Conservation (phyloP, 2,797 vertebrate species). For the Pipistrellus pipistrellus region DNA sequence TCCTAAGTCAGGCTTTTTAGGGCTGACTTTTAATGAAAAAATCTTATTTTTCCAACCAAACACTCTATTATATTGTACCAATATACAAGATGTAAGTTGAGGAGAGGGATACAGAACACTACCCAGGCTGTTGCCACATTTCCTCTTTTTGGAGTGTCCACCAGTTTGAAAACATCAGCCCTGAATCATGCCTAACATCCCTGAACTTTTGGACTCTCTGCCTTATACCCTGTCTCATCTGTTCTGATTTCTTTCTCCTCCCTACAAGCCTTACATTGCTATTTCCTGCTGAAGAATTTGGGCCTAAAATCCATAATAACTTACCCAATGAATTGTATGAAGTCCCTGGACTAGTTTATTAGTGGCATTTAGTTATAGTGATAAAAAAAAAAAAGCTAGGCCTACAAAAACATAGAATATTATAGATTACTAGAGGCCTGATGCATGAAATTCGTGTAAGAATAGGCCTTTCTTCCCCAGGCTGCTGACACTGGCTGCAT, state of each 20-base stretch:
- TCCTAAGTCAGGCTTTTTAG: slow-evolving; percentile 28
- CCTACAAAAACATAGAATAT: not conserved
- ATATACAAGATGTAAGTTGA: not conserved
- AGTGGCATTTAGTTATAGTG: slow-evolving; percentile 21
- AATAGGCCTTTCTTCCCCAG: too few relatives aligned
- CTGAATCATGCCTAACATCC: not conserved
- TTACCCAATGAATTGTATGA: not conserved
- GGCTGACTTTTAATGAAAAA: slow-evolving; percentile 21
- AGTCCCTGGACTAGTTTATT: not conserved
- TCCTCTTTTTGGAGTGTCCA: not conserved
- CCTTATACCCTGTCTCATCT: not conserved
- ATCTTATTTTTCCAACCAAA: slow-evolving; percentile 24
- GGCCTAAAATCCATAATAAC: not conserved
- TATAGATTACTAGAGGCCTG: not conserved
- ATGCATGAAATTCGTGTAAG: too few relatives aligned
- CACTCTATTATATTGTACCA: not conserved
- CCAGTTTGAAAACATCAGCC: not conserved
- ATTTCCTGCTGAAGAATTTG: not conserved
- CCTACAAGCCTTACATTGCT: not conserved
- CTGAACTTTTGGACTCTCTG: not conserved
- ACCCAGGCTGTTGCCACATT: not conserved
- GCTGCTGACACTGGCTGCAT: too few relatives aligned
- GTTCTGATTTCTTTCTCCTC: not conserved
- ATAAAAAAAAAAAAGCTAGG: slow-evolving; percentile 41
- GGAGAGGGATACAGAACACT: not conserved